Conservation (phyloP, 2,797 vertebrate species). For the Anniella stebbinsi region DNA sequence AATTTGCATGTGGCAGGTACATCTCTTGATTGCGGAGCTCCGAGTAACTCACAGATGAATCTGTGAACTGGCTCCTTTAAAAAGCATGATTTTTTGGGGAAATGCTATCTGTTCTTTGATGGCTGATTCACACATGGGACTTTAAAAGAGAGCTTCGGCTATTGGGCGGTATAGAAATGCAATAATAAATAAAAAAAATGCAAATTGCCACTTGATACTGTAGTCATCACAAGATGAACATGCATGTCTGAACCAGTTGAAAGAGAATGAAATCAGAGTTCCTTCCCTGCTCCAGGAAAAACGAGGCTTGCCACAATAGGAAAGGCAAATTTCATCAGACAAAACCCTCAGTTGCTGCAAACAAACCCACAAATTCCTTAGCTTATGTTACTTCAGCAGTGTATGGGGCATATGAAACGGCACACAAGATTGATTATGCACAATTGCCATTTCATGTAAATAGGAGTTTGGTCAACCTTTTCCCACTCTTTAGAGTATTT, state of each 20-base stretch:
- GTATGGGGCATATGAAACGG: neutral
- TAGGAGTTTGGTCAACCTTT: constrained; percentile 22
- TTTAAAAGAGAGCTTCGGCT: too few relatives aligned
- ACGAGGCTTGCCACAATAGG: neutral
- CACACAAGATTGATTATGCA: constrained; percentile 22
- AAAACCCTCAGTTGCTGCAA: neutral
- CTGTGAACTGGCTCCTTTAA: neutral
- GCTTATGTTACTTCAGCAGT: neutral
- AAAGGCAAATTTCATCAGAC: neutral
- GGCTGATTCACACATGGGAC: neutral
- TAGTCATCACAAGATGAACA: neutral
- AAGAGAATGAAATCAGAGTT: neutral
- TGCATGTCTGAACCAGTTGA: neutral
- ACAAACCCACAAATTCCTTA: neutral
- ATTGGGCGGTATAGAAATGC: too few relatives aligned
- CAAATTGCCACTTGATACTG: neutral
- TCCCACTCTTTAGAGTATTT: neutral
- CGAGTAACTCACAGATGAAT: too few relatives aligned
- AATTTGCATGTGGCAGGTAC: neutral
- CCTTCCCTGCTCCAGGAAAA: neutral
- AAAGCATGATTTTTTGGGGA: neutral
- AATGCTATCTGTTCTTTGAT: neutral
- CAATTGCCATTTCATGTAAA: constrained; percentile 20
- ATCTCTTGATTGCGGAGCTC: neutral
- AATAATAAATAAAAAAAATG: too few relatives aligned